Evolutionary conservation across 2,113 vertebrate species (phyloP).

Genomic region (Onychostruthus taczanowskii): DNA sequence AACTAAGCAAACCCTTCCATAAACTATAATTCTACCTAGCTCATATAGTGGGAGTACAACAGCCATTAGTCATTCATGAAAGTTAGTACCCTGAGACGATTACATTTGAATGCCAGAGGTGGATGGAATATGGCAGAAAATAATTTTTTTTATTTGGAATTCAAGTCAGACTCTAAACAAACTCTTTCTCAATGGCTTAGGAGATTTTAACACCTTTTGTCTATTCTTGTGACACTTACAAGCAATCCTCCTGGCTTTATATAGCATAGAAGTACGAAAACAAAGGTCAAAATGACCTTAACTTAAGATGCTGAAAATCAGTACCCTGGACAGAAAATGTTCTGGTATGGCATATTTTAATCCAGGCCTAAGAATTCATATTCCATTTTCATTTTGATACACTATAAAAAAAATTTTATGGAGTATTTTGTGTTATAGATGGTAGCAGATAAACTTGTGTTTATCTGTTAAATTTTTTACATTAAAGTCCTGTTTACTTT

Average conservation of each 20-base stretch:
- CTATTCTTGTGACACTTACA: not conserved
- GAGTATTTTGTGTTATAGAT: not conserved
- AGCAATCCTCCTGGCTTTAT: not conserved
- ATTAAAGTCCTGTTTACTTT: not conserved
- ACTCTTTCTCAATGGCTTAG: not conserved
- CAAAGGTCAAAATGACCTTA: not conserved
- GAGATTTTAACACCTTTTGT: not conserved
- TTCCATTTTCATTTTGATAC: not conserved
- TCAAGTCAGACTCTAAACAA: not conserved
- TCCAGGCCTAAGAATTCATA: not conserved
- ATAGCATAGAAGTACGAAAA: not conserved
- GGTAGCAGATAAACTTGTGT: not conserved
- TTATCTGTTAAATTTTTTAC: not conserved
- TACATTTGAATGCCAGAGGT: not conserved
- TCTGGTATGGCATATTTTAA: not conserved
- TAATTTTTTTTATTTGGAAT: not conserved
- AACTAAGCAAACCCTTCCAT: not conserved
- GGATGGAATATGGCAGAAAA: not conserved
- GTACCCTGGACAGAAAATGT: not conserved
- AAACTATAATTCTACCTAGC: not conserved
- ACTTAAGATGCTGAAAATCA: not conserved
- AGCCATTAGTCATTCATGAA: not conserved
- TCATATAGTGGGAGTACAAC: not conserved
- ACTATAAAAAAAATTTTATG: not conserved
- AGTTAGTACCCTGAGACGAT: not conserved